These are phyloP conservation scores for Serinus canaria DNA, from an alignment of 2,113 vertebrate genomes.

Conservation along the genomic window DNA sequence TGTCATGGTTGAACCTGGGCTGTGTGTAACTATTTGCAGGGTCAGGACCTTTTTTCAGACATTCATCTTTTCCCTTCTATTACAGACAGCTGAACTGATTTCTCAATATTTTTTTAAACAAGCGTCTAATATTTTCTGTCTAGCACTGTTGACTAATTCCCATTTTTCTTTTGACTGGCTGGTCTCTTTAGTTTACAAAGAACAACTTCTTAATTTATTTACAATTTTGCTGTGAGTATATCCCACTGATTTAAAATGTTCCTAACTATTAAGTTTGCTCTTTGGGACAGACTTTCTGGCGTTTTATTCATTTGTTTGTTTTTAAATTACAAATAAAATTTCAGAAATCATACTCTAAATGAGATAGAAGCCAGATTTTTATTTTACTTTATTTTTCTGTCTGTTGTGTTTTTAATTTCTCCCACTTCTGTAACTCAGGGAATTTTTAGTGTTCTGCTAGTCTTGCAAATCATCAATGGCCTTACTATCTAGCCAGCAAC, in stretches of 20 bases:
- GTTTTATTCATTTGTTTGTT: neutral
- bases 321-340: neutral
- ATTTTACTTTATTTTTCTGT: neutral
- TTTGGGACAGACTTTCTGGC: neutral
- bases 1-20: neutral
- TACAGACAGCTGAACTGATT: neutral
- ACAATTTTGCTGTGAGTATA: neutral
- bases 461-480: neutral
- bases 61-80: neutral
- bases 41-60: neutral
- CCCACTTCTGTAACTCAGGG: neutral
- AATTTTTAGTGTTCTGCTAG: neutral
- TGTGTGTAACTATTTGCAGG: neutral
- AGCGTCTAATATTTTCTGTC: neutral
- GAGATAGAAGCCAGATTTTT: neutral
- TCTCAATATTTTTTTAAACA: neutral
- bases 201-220: neutral
- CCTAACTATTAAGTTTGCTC: neutral
- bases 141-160: neutral
- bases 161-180: neutral
- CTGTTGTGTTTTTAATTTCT: neutral
- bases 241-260: neutral
- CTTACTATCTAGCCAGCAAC: neutral
- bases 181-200: neutral
- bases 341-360: neutral